These are phyloP conservation scores for Ditylenchus dipsaci DNA, from an alignment of 1,140 invertebrate genomes.

Conservation along the genomic window DNA sequence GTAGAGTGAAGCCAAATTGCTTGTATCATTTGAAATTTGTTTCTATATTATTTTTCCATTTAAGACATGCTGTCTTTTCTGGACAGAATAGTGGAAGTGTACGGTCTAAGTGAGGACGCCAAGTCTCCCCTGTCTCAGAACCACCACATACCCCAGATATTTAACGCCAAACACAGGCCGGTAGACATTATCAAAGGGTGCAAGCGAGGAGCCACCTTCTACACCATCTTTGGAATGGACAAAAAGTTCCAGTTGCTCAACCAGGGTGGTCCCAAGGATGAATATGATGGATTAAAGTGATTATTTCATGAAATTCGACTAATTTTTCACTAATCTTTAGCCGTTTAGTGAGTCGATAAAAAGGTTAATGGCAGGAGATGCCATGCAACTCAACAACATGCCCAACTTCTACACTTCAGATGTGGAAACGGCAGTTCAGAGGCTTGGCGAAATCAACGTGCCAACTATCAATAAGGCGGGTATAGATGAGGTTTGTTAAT, in stretches of 20 bases:
- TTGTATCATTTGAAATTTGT: too few relatives aligned
- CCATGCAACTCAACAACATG: constrained; percentile 7
- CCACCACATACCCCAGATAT: not conserved
- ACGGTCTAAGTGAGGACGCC: constrained; percentile 22
- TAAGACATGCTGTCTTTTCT: constrained; percentile 10
- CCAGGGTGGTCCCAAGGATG: constrained; percentile 19
- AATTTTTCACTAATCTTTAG: not conserved
- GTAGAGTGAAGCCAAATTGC: too few relatives aligned
- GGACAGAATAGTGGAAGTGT: constrained; percentile 27
- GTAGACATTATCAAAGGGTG: constrained; percentile 53
- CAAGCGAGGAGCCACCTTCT: constrained; percentile 45
- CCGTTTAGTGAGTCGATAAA: constrained; percentile 34
- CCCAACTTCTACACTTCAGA: not conserved
- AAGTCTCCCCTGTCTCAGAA: not conserved
- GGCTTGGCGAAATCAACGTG: constrained; percentile 44
- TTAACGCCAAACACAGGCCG: constrained; percentile 31
- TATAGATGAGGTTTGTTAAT: constrained; percentile 83
- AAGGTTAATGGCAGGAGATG: constrained; percentile 22
- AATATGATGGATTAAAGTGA: constrained; percentile 24
- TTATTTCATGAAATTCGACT: too few relatives aligned
- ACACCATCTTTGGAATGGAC: constrained; percentile 53
- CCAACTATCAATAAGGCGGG: constrained; percentile 32
- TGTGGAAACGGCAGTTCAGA: constrained; percentile 13
- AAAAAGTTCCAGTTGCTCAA: constrained; percentile 50
- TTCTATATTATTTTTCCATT: not conserved